Conservation (phyloP, 1,140 invertebrate genomes). For the Drosophila grimshawi region DNA sequence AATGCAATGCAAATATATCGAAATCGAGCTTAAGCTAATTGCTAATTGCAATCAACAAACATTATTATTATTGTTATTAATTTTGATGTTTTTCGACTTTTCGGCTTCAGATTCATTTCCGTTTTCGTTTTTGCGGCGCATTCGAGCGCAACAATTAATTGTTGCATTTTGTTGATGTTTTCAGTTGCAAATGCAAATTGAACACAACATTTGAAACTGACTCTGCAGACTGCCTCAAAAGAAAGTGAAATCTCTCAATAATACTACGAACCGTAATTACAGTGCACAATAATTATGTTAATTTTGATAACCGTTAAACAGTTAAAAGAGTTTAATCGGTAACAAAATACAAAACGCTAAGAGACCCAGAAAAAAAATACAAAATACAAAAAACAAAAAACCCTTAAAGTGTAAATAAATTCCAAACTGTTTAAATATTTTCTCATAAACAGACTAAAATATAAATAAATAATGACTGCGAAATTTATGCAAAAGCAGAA, state of each 20-base stretch:
- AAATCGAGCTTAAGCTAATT: constrained; percentile 72
- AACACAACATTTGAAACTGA: constrained; percentile 32
- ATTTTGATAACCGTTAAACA: constrained; percentile 38
- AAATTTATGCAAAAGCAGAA: constrained; percentile 69
- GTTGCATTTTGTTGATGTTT: constrained; percentile 59
- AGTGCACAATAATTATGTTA: constrained; percentile 47
- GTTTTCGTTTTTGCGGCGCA: constrained; percentile 74
- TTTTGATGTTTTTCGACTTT: constrained; percentile 45
- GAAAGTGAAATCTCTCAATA: constrained; percentile 50
- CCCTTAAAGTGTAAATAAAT: constrained; percentile 57
- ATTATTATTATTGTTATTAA: constrained; percentile 35
- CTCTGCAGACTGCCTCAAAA: constrained; percentile 25
- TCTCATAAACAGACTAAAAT: constrained; percentile 32
- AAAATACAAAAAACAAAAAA: constrained; percentile 26
- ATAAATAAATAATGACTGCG: constrained; percentile 46
- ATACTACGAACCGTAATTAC: constrained; percentile 41
- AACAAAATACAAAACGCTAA: constrained; percentile 22
- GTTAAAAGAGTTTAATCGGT: constrained; percentile 3
- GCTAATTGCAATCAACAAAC: constrained; percentile 64
- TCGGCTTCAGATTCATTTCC: constrained; percentile 35
- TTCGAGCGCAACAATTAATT: constrained; percentile 79
- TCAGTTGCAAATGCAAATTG: constrained; percentile 43
- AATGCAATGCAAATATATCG: constrained; percentile 56
- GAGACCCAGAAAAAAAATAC: background rate
- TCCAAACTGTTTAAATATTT: constrained; percentile 78